Conservation (phyloP, 35 echinoderm and acorn worm species). For the Strongylocentrotus purpuratus region DNA sequence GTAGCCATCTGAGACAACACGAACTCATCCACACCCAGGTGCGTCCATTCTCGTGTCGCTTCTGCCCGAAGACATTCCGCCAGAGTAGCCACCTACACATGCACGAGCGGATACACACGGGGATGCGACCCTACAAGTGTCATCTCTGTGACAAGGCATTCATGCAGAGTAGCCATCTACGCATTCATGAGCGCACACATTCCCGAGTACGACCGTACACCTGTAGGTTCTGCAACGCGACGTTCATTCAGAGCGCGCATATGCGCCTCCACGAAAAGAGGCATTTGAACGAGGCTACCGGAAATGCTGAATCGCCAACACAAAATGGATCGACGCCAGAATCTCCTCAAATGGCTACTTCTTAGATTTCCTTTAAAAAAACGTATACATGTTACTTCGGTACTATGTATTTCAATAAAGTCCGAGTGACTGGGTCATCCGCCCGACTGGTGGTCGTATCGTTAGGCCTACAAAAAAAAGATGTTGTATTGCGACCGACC, state of each 20-base stretch:
- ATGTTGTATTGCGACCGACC: no score
- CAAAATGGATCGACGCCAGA: neutral
- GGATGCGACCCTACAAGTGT: slow-evolving; percentile 48
- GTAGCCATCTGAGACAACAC: slow-evolving; percentile 70
- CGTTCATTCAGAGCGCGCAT: slow-evolving; percentile 45
- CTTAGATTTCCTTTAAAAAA: neutral
- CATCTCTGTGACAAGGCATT: slow-evolving; percentile 60
- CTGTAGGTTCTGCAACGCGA: slow-evolving; percentile 43
- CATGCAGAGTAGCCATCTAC: slow-evolving; percentile 49
- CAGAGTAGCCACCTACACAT: slow-evolving; percentile 54
- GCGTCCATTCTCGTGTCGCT: slow-evolving; percentile 71
- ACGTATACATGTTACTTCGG: no score
- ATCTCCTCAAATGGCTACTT: neutral
- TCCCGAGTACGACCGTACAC: slow-evolving; percentile 17
- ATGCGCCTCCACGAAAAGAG: slow-evolving; percentile 56
- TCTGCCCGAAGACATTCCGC: slow-evolving; percentile 74
- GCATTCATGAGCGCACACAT: slow-evolving; percentile 58
- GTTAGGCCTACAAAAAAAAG: no score
- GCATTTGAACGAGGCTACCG: slow-evolving; percentile 23
- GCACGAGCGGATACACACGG: slow-evolving; percentile 69
- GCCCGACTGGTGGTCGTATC: no score
- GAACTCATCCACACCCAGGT: slow-evolving; percentile 77
- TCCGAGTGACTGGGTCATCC: no score
- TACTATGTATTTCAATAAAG: no score
- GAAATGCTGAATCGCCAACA: neutral